Percentiles rank a stretch among this genome's conserved stretches.
phyloP scores from a whole-genome alignment of 2,888 invertebrate genomes.

The Euzophera pinguis region DNA sequence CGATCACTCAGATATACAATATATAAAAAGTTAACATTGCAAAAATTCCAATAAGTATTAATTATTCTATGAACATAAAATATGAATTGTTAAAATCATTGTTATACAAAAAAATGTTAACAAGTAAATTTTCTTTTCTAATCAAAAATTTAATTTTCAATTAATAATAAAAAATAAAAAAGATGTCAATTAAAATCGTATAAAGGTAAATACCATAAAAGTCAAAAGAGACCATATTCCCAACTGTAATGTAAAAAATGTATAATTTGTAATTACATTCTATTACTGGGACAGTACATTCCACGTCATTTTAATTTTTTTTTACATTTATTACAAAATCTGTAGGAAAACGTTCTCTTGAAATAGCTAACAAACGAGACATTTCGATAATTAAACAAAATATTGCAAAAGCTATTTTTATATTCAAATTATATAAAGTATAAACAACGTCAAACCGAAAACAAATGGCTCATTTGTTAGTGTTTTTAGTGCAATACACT shows the following conservation, averaged over 20 bases:
- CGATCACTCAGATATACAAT: slow-evolving; percentile 19
- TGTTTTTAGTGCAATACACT: background rate
- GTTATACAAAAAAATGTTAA: slow-evolving; percentile 4
- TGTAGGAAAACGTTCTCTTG: background rate
- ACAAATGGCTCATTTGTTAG: background rate
- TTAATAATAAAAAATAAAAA: slow-evolving; percentile 2
- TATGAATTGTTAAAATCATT: slow-evolving; percentile 6
- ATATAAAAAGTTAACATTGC: slow-evolving; percentile 20
- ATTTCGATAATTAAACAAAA: background rate
- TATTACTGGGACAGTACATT: too few relatives aligned
- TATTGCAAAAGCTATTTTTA: background rate
- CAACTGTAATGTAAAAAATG: too few relatives aligned
- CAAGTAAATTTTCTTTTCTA: background rate
- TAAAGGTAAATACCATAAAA: slow-evolving; percentile 11
- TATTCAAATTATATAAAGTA: too few relatives aligned
- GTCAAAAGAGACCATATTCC: background rate
- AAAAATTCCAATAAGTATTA: slow-evolving; percentile 12
- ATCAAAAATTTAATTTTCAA: background rate
- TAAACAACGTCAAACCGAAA: background rate
- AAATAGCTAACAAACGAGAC: background rate
- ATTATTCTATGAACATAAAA: slow-evolving; percentile 11
- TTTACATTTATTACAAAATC: background rate
- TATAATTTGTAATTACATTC: too few relatives aligned
- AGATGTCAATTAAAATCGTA: slow-evolving; percentile 3
- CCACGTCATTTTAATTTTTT: background rate